Base-by-base conservation (phyloP, 2,113 vertebrate genomes). In the Ctenomys sociabilis region DNA sequence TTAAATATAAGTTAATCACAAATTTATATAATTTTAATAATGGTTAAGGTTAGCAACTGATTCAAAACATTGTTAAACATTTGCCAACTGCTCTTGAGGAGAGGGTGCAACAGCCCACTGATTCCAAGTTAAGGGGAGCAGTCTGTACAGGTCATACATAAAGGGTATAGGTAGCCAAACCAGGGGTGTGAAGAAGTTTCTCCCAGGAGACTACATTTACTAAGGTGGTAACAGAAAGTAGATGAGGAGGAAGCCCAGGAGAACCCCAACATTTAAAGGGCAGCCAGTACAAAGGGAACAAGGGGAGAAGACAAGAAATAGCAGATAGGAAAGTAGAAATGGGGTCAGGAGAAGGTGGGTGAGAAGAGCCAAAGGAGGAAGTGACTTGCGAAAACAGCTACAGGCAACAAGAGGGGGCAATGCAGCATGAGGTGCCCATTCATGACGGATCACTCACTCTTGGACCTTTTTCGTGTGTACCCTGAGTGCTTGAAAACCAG, bases 11-110 rank as follows among this genome's bases (percentile, higher is more conserved):
- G 32, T 82, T 64, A 54, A 57, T 59, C 45, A 0, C 83, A 89
- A 81, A 32, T 82, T 86, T 87, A 85, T 40, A 70, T 24, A 2
- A 30, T 70, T 78, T 95, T 72, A 85, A 78, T 93, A 68, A 78
- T 80, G 68, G 30, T 22, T 90, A 49, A 13, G 24, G 80, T 88
- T 95, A 87, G 43, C 64, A 94, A 87, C 28, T 54, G 13, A 28
- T 21, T 91, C 17, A 90, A 40, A 83, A 83, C 59, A 93, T 84
- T 85, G 24, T 43, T 83, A 40, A 73, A 75, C 82, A 70, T 57
- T 21, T 70, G 73, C 37, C 68, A 63, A n/a, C 32, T 52, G 35
- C 28, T 64, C 81, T 43, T 83, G 4, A 5, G 45, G 68, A 89
- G 52, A 85, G 32, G 13, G 14, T 22, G 19, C 35, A 70, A 40